phyloP scores from a whole-genome alignment of 92 coral and sea anemone species.

The Parazoanthus darwini region DNA sequence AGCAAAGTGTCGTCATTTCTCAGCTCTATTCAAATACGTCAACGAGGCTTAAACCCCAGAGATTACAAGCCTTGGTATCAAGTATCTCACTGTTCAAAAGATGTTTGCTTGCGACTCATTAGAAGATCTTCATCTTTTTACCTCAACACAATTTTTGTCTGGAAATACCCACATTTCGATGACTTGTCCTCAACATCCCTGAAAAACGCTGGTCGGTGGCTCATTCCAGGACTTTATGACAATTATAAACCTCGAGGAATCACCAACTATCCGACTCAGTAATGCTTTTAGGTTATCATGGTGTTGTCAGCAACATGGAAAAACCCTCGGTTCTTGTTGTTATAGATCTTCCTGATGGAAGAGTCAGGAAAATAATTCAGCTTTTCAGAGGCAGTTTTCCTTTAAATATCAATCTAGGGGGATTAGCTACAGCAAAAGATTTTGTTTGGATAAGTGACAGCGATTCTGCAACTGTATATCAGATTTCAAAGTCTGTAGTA shows the following conservation, averaged over 20 bases:
- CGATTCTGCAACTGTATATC: constrained; percentile 35
- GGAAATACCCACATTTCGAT: constrained; percentile 88
- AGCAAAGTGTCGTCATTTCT: constrained; percentile 63
- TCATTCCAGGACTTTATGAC: constrained; percentile 81
- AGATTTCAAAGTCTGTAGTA: constrained; percentile 47
- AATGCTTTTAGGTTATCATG: constrained; percentile 74
- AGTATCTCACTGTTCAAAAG: constrained; percentile 67
- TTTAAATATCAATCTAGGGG: constrained; percentile 62
- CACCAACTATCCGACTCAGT: constrained; percentile 59
- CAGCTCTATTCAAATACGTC: constrained; percentile 63
- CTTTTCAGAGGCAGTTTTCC: constrained; percentile 51
- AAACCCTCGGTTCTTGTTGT: constrained; percentile 74
- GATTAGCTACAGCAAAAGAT: constrained; percentile 58
- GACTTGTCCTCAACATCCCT: constrained; percentile 68
- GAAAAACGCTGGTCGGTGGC: constrained; percentile 66
- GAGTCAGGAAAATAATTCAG: constrained; percentile 65
- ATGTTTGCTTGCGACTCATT: constrained; percentile 66
- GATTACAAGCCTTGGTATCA: constrained; percentile 69
- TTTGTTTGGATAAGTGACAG: constrained; percentile 70
- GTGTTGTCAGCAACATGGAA: constrained; percentile 65
- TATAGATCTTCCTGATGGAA: constrained; percentile 34
- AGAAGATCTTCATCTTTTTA: constrained; percentile 71
- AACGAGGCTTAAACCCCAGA: constrained; percentile 67
- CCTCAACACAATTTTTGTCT: constrained; percentile 59
- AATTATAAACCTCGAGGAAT: constrained; percentile 76